Base-by-base conservation (phyloP, 2,797 vertebrate genomes). In the Girardinus metallicus region DNA sequence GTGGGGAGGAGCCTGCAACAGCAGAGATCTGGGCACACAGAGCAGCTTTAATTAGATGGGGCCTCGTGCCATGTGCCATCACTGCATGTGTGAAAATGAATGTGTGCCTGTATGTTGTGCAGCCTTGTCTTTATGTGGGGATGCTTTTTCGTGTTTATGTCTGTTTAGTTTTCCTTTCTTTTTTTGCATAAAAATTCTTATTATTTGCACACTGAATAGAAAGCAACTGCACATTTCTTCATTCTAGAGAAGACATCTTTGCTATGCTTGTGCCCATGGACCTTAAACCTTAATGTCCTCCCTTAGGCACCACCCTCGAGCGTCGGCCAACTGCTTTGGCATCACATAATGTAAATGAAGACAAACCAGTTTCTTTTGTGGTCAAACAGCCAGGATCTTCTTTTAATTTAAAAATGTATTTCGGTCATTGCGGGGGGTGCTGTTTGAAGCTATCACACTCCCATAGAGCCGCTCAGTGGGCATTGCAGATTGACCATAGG, bases 1-100 rank as follows among this genome's bases (percentile, higher is more conserved):
- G 88, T 86, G 87, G 89, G 94, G 93, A 86, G 93, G 93, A 92
- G 91, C 79, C 83, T 93, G 78, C 89, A 85, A 90, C 90, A 78
- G 85, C 87, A 83, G 90, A 86, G 86, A 87, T 89, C 86, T 92
- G 91, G 92, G 93, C 85, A 94, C 93, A 95, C 87, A 92, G 92
- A 94, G 89, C 89, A 87, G 90, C 91, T 95, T 96, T 96, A 95
- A 96, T 96, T 96, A 94, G 94, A 93, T 86, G 86, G 89, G 89
- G 91, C 92, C 91, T 85, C 71, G 83, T 94, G 92, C 93, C 92
- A 94, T 94, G 93, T 93, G 92, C 85, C 93, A 91, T 79, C 86
- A 80, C 88, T 74, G 87, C 80, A 68, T 88, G 91, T 87, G 88
- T 85, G 80, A 80, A 60, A 76, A 77, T 55, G 81, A 77, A 81